Evolutionary conservation across 2,888 invertebrate genomes (phyloP), one percentile per base, ranked within the genome.

Genomic region (Apocheima hispidaria): DNA sequence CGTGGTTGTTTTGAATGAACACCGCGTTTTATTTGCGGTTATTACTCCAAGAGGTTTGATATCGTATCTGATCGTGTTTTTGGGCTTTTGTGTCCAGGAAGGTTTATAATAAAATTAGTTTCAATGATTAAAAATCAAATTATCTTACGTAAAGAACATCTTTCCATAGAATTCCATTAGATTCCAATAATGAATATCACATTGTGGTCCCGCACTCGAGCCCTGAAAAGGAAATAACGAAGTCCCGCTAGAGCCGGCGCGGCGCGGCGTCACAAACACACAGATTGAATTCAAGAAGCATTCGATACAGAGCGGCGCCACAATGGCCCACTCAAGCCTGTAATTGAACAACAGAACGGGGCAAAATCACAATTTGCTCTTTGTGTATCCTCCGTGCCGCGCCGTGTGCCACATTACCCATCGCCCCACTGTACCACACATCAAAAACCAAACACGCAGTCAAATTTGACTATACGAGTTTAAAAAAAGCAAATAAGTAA

Each of bases 191-290:
- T 36, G 50, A 36, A 43, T 33, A 44, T 20, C 28, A 16, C 14
- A 43, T 36, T 50, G 49, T 57, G 23, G n/a, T 23, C 7, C 28
- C 43, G 33, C 33, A 49, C 41, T 56, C 43, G 35, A 49, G 18
- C 43, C 9, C 4, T 23, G 30, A 16, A 40, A 41, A 12, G 55
- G 26, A 41, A 41, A 49, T 49, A 56, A 49, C 56, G 56, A 33
- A 49, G 56, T n/a, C 33, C 23, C 56, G 30, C 12, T 23, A 10
- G 4, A 41, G 28, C 9, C 12, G 55, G 12, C 20, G 33, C 30
- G 41, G 33, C 48, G 16, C 12, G 55, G 12, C 20, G 33, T 40
- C 49, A 41, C 48, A 21, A 56, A 40, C 23, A 40, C 23, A 54
- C 48, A 48, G 35, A 46, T 48, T 38, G 28, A 35, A 23, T 26